Evolutionary conservation across 1,140 invertebrate genomes (phyloP).

Genomic region (Drosophila bifasciata): DNA sequence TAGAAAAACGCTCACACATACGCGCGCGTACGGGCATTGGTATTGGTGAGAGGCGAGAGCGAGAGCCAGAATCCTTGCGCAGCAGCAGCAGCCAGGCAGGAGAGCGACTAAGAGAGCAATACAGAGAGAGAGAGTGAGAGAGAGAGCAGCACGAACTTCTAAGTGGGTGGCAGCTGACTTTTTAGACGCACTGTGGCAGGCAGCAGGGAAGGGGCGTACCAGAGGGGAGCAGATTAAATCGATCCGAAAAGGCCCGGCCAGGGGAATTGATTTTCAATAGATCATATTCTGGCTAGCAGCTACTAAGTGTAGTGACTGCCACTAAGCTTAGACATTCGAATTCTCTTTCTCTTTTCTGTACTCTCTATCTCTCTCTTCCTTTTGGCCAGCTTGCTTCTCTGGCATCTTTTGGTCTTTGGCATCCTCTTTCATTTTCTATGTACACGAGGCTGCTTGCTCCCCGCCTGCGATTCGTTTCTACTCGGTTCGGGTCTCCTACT

Average conservation of each 20-base stretch:
- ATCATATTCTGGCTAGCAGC: neutral
- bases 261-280: slow-evolving; percentile 1
- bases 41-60: slow-evolving; percentile 47
- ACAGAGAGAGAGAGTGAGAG: slow-evolving; percentile 15
- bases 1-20: slow-evolving; percentile 66
- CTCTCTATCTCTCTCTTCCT: neutral
- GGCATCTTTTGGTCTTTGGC: neutral
- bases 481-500: slow-evolving; percentile 6
- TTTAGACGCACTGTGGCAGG: slow-evolving; percentile 28
- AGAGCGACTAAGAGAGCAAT: slow-evolving; percentile 21
- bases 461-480: too few relatives aligned
- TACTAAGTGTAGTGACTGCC: too few relatives aligned
- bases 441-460: neutral
- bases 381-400: neutral
- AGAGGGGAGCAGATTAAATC: neutral
- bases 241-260: neutral
- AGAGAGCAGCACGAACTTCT: slow-evolving; percentile 17
- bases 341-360: neutral
- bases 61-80: slow-evolving; percentile 60
- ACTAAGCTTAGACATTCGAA: too few relatives aligned
- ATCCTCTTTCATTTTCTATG: slow-evolving; percentile 28
- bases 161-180: slow-evolving; percentile 31
- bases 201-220: too few relatives aligned
- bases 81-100: slow-evolving; percentile 34
- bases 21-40: slow-evolving; percentile 23